Conservation (phyloP, 1,140 invertebrate genomes). For the Penaeus chinensis region DNA sequence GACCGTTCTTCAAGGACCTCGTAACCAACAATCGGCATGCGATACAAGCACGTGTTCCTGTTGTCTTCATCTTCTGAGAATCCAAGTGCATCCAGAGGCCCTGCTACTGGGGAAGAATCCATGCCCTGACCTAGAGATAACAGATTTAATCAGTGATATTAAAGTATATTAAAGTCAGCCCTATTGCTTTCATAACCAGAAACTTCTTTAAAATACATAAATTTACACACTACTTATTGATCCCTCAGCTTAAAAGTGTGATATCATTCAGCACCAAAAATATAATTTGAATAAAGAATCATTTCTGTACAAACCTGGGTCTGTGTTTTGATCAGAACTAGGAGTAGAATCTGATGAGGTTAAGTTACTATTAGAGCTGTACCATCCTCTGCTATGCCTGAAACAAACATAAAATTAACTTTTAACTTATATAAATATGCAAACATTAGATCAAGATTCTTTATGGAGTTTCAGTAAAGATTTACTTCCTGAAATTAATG, state of each 20-base stretch:
- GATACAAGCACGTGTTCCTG: constrained; percentile 39
- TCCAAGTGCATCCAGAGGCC: constrained; percentile 20
- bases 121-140: constrained; percentile 35
- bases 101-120: constrained; percentile 41
- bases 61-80: constrained; percentile 2
- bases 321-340: constrained; percentile 35
- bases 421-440: neutral
- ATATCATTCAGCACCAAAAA: neutral
- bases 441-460: neutral
- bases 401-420: neutral
- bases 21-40: constrained; percentile 57
- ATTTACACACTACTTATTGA: neutral
- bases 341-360: constrained; percentile 52
- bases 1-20: constrained; percentile 51
- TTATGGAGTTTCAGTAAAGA: too few species aligned
- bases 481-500: too few species aligned
- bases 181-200: neutral
- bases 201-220: neutral
- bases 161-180: neutral
- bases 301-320: constrained; percentile 23
- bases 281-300: neutral
- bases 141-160: too few species aligned
- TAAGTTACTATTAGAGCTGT: constrained; percentile 40
- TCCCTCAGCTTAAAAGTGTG: neutral
- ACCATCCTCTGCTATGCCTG: constrained; percentile 5